A percentile compares a stretch with the other conserved stretches of the same genome.
These are phyloP conservation scores for Eufriesea mexicana DNA, from an alignment of 1,140 invertebrate genomes.

Conservation along the genomic window DNA sequence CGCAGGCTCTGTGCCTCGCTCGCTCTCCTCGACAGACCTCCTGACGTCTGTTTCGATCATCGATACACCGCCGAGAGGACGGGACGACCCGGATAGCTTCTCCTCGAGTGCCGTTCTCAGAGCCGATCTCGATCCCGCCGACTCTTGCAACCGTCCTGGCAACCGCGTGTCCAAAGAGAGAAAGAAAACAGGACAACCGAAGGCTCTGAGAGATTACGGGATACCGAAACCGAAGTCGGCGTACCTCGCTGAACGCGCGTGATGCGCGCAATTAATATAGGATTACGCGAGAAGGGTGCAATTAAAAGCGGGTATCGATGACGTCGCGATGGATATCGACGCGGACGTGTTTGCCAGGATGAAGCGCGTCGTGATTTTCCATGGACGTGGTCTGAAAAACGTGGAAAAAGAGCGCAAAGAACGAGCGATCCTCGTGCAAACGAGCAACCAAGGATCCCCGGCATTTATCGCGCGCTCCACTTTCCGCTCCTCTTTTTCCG, in stretches of 20 bases:
- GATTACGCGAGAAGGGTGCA: constrained; percentile 15
- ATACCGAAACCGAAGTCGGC: neutral
- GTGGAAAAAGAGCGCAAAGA: neutral
- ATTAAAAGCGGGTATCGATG: constrained; percentile 28
- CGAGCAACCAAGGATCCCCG: neutral
- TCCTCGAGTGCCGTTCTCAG: neutral
- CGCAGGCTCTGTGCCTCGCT: neutral
- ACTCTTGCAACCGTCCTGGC: too few relatives aligned
- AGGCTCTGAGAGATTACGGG: neutral
- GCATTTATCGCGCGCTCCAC: neutral
- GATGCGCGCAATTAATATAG: constrained; percentile 5
- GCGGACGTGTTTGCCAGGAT: neutral
- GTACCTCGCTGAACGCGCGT: neutral
- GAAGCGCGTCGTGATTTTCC: neutral
- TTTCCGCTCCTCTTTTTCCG: neutral
- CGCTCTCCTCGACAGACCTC: neutral
- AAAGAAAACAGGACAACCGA: neutral
- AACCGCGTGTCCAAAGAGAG: too few relatives aligned
- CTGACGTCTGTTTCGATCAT: constrained; percentile 29
- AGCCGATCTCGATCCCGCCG: too few relatives aligned
- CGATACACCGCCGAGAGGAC: neutral
- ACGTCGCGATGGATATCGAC: constrained; percentile 10
- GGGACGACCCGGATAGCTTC: too few relatives aligned
- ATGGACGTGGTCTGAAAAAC: neutral
- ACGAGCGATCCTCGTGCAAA: neutral